Evolutionary conservation across 2,797 vertebrate species (phyloP), one percentile per base, ranked within the genome.

Genomic region (Molossus molossus): DNA sequence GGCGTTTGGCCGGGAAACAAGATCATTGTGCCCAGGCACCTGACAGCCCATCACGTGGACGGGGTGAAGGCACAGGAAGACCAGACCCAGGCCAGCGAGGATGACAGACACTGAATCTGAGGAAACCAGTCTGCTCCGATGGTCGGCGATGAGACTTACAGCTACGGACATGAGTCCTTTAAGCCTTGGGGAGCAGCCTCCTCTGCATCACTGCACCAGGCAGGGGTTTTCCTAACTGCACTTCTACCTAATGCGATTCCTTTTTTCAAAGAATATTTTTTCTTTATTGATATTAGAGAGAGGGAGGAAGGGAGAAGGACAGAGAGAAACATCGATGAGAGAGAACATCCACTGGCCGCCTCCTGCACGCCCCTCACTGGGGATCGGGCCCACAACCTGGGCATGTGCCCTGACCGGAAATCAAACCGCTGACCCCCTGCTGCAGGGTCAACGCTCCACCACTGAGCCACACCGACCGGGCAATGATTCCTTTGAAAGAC

Each of bases 101-200:
- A 69, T 27, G 33, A 37, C 29, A 0, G 9, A 23, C 17, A 40
- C 57, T 64, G 5, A 18, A n/a, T 23, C 27, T 12, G 67, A 11
- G n/a, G 82, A 57, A 12, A 9, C 4, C 33, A 60, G 21, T 60
- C 37, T 2, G 4, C 21, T 10, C 18, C 6, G 75, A 17, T 2
- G 5, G 6, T 62, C n/a, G 0, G 33, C 48, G 11, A 57, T 0
- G 2, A 67, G 8, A 0, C 33, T 50, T 23, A 4, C 37, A 33
- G 76, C 50, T 67, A 0, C 0, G 18, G 9, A 18, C 40, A 2
- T 12, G 53, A 37, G 25, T 15, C 33, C 0, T 29, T 55, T 9
- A 50, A 21, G 27, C 33, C 48, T 11, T 12, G 7, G 27, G 40
- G 45, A 17, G 33, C 25, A 4, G 37, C 37, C 17, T 62, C 23